Evolutionary conservation across 2,797 vertebrate genomes (phyloP).

Genomic region (Triplophysa yarkandensis): DNA sequence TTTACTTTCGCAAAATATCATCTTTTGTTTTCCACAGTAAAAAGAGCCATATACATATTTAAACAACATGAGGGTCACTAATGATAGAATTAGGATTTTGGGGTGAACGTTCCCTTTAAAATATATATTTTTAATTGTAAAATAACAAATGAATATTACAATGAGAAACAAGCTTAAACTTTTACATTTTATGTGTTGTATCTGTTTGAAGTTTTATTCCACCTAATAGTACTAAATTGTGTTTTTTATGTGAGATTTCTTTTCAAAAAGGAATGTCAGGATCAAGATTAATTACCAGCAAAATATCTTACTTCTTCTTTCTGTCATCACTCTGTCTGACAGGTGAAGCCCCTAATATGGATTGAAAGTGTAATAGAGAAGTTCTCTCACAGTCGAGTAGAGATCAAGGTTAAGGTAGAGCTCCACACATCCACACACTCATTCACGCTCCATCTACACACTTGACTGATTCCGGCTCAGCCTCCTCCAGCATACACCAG

Average conservation of each 20-base stretch:
- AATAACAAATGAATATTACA: neutral
- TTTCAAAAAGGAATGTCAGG: neutral
- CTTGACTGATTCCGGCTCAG: conserved; percentile 33
- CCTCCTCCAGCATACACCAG: conserved; percentile 33
- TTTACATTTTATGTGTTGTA: too few species aligned
- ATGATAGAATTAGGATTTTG: too few species aligned
- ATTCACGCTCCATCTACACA: conserved; percentile 39
- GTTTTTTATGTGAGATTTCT: neutral
- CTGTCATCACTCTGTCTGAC: conserved; percentile 50
- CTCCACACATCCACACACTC: conserved; percentile 44
- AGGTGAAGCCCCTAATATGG: conserved; percentile 86
- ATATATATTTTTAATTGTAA: neutral
- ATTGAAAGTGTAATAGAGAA: conserved; percentile 84
- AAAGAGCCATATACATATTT: too few species aligned
- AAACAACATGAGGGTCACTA: too few species aligned
- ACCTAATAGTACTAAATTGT: neutral
- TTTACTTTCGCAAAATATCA: too few species aligned
- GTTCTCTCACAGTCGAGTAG: conserved; percentile 83
- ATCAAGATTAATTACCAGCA: conserved; percentile 15
- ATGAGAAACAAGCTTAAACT: neutral
- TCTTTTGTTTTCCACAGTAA: too few species aligned
- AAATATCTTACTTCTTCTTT: conserved; percentile 14
- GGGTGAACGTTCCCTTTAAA: too few species aligned
- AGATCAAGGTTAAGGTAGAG: conserved; percentile 85
- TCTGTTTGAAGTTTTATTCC: neutral